phyloP scores from a whole-genome alignment of 92 coral and sea anemone genomes.

The Zoanthus sansibaricus region DNA sequence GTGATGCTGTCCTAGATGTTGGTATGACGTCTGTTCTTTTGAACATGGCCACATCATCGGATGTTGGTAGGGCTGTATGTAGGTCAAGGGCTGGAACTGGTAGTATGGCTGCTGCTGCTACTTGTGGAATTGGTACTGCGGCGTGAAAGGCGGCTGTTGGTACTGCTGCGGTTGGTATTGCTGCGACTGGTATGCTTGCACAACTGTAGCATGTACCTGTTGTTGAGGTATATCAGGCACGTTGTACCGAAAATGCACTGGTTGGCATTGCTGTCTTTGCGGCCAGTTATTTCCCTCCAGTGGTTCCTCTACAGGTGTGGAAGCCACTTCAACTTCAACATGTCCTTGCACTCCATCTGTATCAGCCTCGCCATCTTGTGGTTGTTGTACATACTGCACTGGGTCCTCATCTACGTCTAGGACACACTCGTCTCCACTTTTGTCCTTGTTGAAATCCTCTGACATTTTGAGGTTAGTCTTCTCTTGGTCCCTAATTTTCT shows the following conservation, averaged over 20 bases:
- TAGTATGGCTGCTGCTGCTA: conserved; percentile 21
- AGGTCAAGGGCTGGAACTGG: conserved; percentile 39
- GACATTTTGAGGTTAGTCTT: conserved; percentile 7
- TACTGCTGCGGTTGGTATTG: conserved; percentile 5
- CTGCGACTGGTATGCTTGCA: conserved; percentile 30
- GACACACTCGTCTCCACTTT: conserved; percentile 29
- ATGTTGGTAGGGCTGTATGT: conserved; percentile 25
- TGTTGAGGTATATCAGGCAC: conserved; percentile 39
- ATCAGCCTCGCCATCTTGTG: conserved; percentile 25
- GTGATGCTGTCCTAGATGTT: conserved; percentile 33
- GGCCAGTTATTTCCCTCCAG: conserved; percentile 42
- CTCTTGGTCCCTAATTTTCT: conserved; percentile 21
- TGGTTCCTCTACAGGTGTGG: conserved; percentile 14
- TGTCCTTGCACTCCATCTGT: conserved; percentile 25
- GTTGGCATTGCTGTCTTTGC: conserved; percentile 38
- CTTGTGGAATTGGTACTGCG: conserved; percentile 6
- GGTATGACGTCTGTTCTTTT: conserved; percentile 29
- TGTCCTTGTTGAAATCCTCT: conserved; percentile 14
- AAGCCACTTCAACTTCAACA: too few species aligned
- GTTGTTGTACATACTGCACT: conserved; percentile 24
- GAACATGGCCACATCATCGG: conserved; percentile 24
- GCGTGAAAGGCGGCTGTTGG: not conserved
- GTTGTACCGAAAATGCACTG: conserved; percentile 28
- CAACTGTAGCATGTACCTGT: conserved; percentile 32
- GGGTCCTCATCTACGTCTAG: conserved; percentile 16